Conservation (phyloP, 2,113 vertebrate genomes). For the Panthera uncia region DNA sequence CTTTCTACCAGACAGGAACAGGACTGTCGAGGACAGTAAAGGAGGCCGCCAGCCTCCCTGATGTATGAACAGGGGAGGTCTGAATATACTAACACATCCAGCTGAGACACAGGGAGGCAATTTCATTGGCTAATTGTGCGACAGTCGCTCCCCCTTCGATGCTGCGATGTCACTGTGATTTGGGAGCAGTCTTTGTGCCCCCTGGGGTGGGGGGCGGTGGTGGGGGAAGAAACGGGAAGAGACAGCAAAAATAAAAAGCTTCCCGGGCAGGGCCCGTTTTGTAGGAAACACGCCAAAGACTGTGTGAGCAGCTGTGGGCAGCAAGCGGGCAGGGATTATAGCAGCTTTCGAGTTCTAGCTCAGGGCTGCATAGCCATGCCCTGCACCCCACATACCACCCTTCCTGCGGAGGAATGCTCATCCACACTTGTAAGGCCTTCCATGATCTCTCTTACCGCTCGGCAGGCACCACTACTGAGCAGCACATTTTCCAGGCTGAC, state of each 20-base stretch:
- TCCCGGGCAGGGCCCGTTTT: neutral
- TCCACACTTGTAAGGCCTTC: neutral
- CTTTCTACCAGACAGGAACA: neutral
- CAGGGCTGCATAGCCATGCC: accelerated
- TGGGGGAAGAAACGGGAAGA: neutral
- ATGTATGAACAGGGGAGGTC: accelerated
- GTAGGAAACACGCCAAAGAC: neutral
- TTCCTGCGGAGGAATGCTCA: no score
- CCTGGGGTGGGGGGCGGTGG: no score
- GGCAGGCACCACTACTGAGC: neutral
- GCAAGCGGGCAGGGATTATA: neutral
- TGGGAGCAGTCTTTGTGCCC: neutral
- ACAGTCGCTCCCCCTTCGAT: neutral
- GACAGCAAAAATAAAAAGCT: neutral
- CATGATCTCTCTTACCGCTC: neutral
- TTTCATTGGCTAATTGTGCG: neutral
- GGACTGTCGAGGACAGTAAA: neutral
- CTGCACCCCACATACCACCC: accelerated
- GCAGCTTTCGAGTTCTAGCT: neutral
- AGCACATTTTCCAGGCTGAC: neutral
- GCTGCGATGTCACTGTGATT: neutral
- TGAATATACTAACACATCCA: accelerated
- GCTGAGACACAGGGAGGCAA: neutral
- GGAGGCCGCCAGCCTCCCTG: neutral
- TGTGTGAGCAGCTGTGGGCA: neutral